Base-by-base conservation (phyloP, 2,797 vertebrate species). In the Sylvilagus floridanus region DNA sequence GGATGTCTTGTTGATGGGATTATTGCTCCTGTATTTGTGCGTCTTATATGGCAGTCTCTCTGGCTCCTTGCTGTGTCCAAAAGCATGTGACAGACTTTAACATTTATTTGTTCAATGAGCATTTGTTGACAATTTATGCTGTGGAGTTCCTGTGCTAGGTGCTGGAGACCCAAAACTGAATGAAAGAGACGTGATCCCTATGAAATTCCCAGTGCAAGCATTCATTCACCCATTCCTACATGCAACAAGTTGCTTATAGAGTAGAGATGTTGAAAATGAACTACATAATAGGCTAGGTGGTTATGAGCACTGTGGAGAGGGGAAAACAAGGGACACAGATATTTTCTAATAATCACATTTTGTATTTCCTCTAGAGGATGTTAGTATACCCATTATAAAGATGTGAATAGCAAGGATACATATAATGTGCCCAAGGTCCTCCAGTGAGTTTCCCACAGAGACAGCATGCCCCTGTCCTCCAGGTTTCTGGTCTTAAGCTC, bases 361-460 rank as follows among this genome's bases (percentile, higher is more conserved):
- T 14, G 94, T 73, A 68, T 50, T 26, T 86, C 50, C 37, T 94
- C 78, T 60, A 35, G 26, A 65, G 32, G 24, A 60, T 37, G 78
- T 87, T 52, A 71, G n/a, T 68, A 42, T 86, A 32, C 13, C 11
- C 13, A 42, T 79, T 91, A 5, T 84, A 89, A 81, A 14, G n/a
- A 28, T 21, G 4, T 86, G 71, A 50, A 32, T 14, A 73, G 2
- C 24, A 47, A 93, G 24, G 26, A 42, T 24, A 26, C 30, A 35
- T 8, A 14, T 0, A 17, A 16, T 1, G 10, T 30, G 13, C 3
- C 10, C 4, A 0, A 2, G 3, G 22, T 30, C 5, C 3, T 16
- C 22, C 30, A 57, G 35, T 28, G 63, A 60, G 12, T 78, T 14
- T 19, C 11, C 22, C 12, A 6, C 14, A 54, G 28, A 16, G 19